Base-by-base conservation (phyloP, 2,888 invertebrate species). In the Tiliacea citrago region DNA sequence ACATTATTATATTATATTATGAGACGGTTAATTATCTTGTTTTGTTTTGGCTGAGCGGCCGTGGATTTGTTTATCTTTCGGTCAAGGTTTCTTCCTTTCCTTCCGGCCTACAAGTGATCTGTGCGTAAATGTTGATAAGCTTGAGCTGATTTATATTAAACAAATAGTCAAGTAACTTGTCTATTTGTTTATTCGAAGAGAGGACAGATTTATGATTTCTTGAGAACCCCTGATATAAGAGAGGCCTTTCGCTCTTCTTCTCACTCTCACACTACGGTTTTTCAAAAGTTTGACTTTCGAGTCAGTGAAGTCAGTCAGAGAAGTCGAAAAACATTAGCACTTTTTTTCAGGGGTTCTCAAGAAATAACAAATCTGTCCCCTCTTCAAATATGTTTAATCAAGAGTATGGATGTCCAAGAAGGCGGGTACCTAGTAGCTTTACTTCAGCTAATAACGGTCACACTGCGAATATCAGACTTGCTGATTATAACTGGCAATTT, bases 11-110 rank as follows among this genome's bases (percentile, higher is more conserved):
- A 72, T 77, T 53, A 58, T 47, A 63, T 63, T 79, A 57, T 42
- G 42, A 45, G 72, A 67, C 84, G 39, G 61, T 29, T 82, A 84
- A 82, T 82, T 82, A 81, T 49, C 72, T 82, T 84, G 85, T 82
- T 82, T 71, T 82, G 85, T 82, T 63, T 84, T 51, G 18, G 63
- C 29, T 55, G 24, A 10, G 53, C 16, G 82, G 77, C 82, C 82
- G 69, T 82, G 85, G 67, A 16, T 60, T 1, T 81, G 71, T 81
- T 75, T 75, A 68, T 81, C 63, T 45, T 6, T 71, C 68, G 78
- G 85, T 72, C 82, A 82, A 72, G 82, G 85, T 6, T 7, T 1
- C 6, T 67, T 47, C 81, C 82, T 69, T 82, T 82, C 82, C 85
- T 84, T 82, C 82, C 82, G 85, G 58, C 21, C n/a, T 61, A 35